Base-by-base conservation (phyloP, 1,140 invertebrate species). In the Rhopalosiphum maidis region DNA sequence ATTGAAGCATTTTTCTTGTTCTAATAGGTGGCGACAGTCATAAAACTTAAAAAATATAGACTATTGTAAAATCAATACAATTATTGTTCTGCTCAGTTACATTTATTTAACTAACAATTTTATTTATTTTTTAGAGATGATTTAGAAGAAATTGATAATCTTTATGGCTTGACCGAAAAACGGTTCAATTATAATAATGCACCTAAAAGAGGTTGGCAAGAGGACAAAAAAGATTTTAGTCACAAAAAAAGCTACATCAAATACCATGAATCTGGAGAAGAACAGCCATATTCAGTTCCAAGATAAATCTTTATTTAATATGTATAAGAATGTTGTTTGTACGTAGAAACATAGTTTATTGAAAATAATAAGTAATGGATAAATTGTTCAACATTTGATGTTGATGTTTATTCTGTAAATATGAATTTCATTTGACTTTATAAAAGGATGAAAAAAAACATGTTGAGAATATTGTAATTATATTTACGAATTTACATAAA, bases 171-270 rank as follows among this genome's bases (percentile, higher is more conserved):
- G 95, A 95, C 96, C 8, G 94, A 96, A 25, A 96, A 95, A 90
- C 23, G 93, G 51, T 98, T 98, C 95, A 96, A 98, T 94, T 98
- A 98, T 94, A 96, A 96, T 2, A 96, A 97, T 94, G 97, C 97
- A 93, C 97, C 97, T 35, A 96, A 96, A 4, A 96, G 98, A 96
- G 98, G 98, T 60, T 97, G 97, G 96, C 96, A 97, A 95, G 97
- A 98, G 95, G 97, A 97, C 93, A 97, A 96, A 94, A 97, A 96
- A 95, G 98, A 98, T 95, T 98, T 98, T 93, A 97, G 97, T 21
- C 96, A 97, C 94, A 97, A 97, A 95, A 96, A 97, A 94, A 97
- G 96, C 22, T 97, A 97, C 94, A 96, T 96, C 25, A 97, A 97
- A 94, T 98, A 97, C 94, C 96, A 98, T 94, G 97, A 97, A 85